Evolutionary conservation across 1,140 invertebrate genomes (phyloP), one percentile per base, ranked within the genome.

Genomic region (Dolichoris vasculosae): DNA sequence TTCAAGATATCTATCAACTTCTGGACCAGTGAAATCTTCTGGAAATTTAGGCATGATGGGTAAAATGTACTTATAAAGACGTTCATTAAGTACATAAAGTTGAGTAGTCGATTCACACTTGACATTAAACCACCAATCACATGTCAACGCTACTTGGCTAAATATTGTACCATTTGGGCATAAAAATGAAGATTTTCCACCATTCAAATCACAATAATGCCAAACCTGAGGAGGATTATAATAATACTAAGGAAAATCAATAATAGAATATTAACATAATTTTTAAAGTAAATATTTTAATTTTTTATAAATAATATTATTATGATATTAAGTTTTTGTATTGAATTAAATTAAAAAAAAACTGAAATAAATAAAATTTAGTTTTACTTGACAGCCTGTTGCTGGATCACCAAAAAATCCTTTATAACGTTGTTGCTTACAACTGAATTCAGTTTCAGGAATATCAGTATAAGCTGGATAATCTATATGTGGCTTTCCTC

Each of bases 81-180:
- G 95, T 90, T 97, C 97, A 87, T 98, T 98, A 0, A 98, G 92
- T 13, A 97, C 97, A 90, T 98, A 98, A 0, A 97, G 94, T 90
- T 97, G 97, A 0, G 96, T 92, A 0, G 97, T 97, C 4, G 96
- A 95, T 38, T 96, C 95, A 90, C 97, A 98, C 86, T 96, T 95
- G 0, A 97, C 97, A 90, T 97, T 98, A 92, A 97, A 98, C 97
- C 97, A 98, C 97, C 97, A 98, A 91, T 98, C 97, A 88, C 97
- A 98, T 0, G 97, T 97, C 0, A 97, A 92, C 0, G 95, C 95
- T 2, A 96, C 96, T 94, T 98, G 97, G 90, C 96, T 97, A 93
- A 98, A 98, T 88, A 98, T 96, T 7, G 97, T 98, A 32, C 97
- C 97, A 89, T 98, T 98, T 13, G 97, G 97, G 90, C 97, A 98